A percentile compares a stretch with the other conserved stretches of the same genome.
Evolutionary conservation across 2,797 vertebrate species (phyloP).

Genomic region (Phrynocephalus vlangalii): DNA sequence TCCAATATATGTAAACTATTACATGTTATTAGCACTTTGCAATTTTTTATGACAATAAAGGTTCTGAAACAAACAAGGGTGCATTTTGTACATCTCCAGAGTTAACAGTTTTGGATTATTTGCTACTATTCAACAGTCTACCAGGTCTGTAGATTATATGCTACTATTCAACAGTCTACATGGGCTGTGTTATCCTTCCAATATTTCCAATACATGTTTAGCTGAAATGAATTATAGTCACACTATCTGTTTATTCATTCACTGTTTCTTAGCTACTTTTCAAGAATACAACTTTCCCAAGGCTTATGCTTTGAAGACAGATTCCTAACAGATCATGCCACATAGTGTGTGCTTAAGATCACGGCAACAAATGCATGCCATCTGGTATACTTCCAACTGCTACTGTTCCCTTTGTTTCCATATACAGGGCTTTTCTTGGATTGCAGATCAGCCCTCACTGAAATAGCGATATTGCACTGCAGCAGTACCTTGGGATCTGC

Average conservation of each 20-base stretch:
- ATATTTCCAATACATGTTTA: background rate
- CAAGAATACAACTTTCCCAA: background rate
- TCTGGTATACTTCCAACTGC: constrained; percentile 17
- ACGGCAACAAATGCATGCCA: constrained; percentile 55
- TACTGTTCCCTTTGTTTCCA: background rate
- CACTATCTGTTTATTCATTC: background rate
- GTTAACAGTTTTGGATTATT: constrained; percentile 70
- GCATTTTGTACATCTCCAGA: too few species aligned
- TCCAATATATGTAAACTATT: too few species aligned
- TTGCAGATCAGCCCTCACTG: background rate
- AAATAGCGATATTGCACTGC: background rate
- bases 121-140: constrained; percentile 53
- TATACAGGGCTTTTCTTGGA: background rate
- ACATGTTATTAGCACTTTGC: too few species aligned
- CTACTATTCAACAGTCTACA: constrained; percentile 64
- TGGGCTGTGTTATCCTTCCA: background rate
- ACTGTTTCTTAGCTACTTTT: background rate
- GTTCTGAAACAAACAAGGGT: too few species aligned
- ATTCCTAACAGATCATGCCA: background rate
- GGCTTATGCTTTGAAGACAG: background rate
- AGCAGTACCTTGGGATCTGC: background rate
- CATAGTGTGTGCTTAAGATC: constrained; percentile 19
- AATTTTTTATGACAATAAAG: too few species aligned
- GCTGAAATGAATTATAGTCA: background rate
- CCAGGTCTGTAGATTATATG: constrained; percentile 66